Percentiles rank a stretch among this genome's conserved stretches.
These are phyloP conservation scores for Baryphthengus martii DNA, from an alignment of 2,113 vertebrate species.

Conservation along the genomic window DNA sequence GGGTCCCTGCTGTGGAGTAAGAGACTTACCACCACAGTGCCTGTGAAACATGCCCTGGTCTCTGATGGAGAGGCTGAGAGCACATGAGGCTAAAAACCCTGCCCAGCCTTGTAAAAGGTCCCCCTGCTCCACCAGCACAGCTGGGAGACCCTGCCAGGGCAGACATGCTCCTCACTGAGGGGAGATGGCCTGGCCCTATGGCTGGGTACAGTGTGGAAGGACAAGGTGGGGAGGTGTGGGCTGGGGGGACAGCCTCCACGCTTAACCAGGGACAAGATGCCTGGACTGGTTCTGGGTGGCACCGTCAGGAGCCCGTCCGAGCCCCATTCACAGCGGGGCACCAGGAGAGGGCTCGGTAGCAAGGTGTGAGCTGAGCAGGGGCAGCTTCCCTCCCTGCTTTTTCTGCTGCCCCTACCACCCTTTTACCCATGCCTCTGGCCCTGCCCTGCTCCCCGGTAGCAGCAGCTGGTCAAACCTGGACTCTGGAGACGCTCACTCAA, in stretches of 20 bases:
- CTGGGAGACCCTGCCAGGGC: background rate
- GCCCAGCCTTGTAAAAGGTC: background rate
- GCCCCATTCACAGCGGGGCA: background rate
- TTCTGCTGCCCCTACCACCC: background rate
- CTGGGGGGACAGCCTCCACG: background rate
- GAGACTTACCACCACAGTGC: background rate
- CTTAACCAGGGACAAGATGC: background rate
- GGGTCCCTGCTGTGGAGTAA: background rate
- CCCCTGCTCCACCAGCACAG: background rate
- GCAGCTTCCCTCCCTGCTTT: background rate
- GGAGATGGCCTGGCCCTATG: background rate
- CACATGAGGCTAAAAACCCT: background rate
- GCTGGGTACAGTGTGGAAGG: accelerated
- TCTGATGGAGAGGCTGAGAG: background rate
- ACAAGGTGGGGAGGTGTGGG: background rate
- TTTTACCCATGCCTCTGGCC: background rate
- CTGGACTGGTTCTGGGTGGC: background rate
- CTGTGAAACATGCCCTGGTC: background rate
- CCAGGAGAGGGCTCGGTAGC: accelerated
- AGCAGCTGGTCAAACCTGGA: background rate
- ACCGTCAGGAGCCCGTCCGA: accelerated
- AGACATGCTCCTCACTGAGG: accelerated
- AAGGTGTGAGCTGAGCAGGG: background rate
- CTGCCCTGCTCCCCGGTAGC: background rate
- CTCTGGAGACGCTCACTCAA: background rate